These are phyloP conservation scores for Synanthedon myopaeformis DNA, from an alignment of 2,888 invertebrate species.

Conservation along the genomic window DNA sequence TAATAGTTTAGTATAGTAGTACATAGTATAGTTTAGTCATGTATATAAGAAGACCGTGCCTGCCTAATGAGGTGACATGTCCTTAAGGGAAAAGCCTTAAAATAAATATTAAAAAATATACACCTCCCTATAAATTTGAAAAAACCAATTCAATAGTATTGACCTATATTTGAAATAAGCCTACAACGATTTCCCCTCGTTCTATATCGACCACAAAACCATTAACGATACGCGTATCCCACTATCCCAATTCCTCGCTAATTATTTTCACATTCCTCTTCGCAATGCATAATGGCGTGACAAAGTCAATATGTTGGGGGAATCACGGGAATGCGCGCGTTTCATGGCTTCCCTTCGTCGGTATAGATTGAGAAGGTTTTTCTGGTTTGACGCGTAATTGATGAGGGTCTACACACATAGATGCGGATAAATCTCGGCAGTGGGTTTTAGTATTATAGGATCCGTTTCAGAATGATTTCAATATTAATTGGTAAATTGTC, in stretches of 20 bases:
- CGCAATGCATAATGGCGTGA: neutral
- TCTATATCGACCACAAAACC: neutral
- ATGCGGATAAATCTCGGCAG: too few relatives aligned
- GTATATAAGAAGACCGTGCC: too few relatives aligned
- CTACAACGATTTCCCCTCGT: neutral
- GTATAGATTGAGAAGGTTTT: neutral
- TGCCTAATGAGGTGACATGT: too few relatives aligned
- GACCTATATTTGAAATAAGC: neutral
- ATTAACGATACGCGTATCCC: neutral
- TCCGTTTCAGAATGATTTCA: too few relatives aligned
- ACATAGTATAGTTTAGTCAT: too few relatives aligned
- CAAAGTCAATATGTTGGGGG: neutral
- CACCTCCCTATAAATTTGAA: neutral
- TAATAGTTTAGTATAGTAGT: too few relatives aligned
- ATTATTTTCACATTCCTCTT: neutral
- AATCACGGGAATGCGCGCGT: neutral
- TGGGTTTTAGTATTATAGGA: too few relatives aligned
- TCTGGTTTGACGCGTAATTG: constrained; percentile 2
- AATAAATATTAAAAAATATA: neutral
- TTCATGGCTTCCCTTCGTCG: neutral
- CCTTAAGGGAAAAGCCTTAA: too few relatives aligned
- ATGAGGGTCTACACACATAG: neutral
- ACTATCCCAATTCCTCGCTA: neutral
- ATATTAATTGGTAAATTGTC: neutral
- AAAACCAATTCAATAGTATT: neutral